Base-by-base conservation (phyloP, 2,797 vertebrate species). In the Lepus oiostolus region DNA sequence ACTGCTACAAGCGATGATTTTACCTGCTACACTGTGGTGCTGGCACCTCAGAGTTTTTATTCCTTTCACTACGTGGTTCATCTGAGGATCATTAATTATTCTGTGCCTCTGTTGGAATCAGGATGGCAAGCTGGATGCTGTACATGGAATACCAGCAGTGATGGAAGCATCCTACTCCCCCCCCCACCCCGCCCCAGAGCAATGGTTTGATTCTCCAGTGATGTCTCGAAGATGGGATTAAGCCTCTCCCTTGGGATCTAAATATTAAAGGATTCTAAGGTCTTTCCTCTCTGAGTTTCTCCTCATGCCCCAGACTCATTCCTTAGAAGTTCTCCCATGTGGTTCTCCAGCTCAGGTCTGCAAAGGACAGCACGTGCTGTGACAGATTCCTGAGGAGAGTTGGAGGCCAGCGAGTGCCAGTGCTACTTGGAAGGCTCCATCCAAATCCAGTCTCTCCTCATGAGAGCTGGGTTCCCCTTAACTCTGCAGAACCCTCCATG, bases 51-150 rank as follows among this genome's bases (percentile, higher is more conserved):
- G 38, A 92, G 16, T 90, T 42, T 70, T 81, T 81, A 12, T 74
- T 54, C 83, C 68, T 90, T 85, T 85, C 54, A 32, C 82, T 70
- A 71, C 79, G 32, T 68, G 76, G 63, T 42, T 65, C 63, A 70
- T 77, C 70, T 52, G 4, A 42, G 65, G 70, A 28, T 91, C 84
- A 22, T 28, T 86, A 65, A 80, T 24, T 30, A 4, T 87, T 72
- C 24, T 70, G 82, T 90, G 54, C 24, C 7, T 76, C 88, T 65
- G 80, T 84, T 67, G 35, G 91, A 76, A 72, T 83, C 92, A 86
- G 86, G 72, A 72, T 35, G 75, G 28, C 82, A 86, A 42, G 62
- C 19, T 71, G 54, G 62, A 91, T 28, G 28, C 35, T 85, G 9
- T 71, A 26, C 35, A 35, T 85, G 71, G 77, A 94, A 83, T 21